Evolutionary conservation across 2,113 vertebrate genomes (phyloP), one percentile per base, ranked within the genome.

Genomic region (Lampris incognitus): DNA sequence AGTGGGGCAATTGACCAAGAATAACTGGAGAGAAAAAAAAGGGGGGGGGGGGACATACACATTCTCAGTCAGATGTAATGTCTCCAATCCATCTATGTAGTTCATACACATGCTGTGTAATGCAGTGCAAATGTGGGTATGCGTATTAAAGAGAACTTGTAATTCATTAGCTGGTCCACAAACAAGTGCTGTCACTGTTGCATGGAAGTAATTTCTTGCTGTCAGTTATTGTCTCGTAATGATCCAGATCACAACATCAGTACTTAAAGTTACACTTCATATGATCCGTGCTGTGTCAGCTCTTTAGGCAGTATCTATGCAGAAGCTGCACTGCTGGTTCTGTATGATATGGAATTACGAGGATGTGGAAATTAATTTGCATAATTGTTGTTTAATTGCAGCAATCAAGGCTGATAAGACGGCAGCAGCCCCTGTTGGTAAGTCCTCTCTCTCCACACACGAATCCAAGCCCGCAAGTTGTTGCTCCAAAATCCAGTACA

Each of bases 341-440:
- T 81, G 78, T 42, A 24, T 67, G 76, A 86, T 81, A 71, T 72
- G 66, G 82, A 79, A 61, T 77, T 83, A 89, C 76, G 72, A 87
- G 82, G 72, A 76, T 52, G 69, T 61, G 50, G 66, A 74, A 81
- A 85, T 87, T 85, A 76, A 87, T 87, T 91, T 64, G 50, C 82
- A 81, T 85, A 80, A 84, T 82, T 85, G 79, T 84, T 89, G 61
- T 87, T 86, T 82, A 82, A 84, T 88, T 88, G 86, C 86, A 93
- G 94, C 11, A 76, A 88, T 85, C 60, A 50, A 90, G 58, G 91
- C 88, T 81, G 72, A 87, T 65, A 60, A 85, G 72, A 69, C 83
- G 68, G 76, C 91, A 90, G 90, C 92, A 73, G 82, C 92, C 70
- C 88, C 94, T 93, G 89, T 91, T 92, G 94, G 94, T 95, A 61